A percentile compares a stretch with the other conserved stretches of the same genome.
Evolutionary conservation across 2,113 vertebrate species (phyloP).

Genomic region (Martes martes): DNA sequence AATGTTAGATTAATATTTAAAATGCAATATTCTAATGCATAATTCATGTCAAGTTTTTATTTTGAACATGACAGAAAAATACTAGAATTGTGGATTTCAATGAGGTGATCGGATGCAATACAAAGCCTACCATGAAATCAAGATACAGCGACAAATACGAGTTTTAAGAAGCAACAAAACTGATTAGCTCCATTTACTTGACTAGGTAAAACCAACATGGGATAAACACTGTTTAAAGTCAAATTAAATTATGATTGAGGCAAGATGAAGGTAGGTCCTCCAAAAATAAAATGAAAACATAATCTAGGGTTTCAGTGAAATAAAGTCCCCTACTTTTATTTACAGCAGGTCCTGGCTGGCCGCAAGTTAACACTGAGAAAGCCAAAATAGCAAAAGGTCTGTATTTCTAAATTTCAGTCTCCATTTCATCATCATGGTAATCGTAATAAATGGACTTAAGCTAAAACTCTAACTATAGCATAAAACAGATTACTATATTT

Average conservation of each 20-base stretch:
- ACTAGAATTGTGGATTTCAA: constrained; percentile 12
- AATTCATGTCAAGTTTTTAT: constrained; percentile 39
- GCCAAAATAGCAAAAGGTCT: background rate
- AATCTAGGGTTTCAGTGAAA: constrained; percentile 47
- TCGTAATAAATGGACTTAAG: background rate
- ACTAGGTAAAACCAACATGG: constrained; percentile 47
- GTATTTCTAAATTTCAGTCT: background rate
- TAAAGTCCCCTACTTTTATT: constrained; percentile 25
- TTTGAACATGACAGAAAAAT: constrained; percentile 53
- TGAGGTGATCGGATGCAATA: background rate
- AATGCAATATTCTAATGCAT: constrained; percentile 45
- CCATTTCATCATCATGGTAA: background rate
- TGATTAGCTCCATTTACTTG: constrained; percentile 40
- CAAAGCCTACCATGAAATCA: constrained; percentile 50
- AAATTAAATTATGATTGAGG: constrained; percentile 49
- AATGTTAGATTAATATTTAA: constrained; percentile 44
- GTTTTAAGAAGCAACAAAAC: constrained; percentile 50
- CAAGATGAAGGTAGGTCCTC: background rate
- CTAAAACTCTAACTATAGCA: background rate
- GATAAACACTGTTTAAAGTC: background rate
- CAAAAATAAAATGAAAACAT: constrained; percentile 30
- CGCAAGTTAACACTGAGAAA: background rate
- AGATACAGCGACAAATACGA: background rate
- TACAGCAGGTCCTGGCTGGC: background rate
- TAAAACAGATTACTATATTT: background rate